phyloP scores from a whole-genome alignment of 2,797 vertebrate genomes.

The Chaetophractus vellerosus region DNA sequence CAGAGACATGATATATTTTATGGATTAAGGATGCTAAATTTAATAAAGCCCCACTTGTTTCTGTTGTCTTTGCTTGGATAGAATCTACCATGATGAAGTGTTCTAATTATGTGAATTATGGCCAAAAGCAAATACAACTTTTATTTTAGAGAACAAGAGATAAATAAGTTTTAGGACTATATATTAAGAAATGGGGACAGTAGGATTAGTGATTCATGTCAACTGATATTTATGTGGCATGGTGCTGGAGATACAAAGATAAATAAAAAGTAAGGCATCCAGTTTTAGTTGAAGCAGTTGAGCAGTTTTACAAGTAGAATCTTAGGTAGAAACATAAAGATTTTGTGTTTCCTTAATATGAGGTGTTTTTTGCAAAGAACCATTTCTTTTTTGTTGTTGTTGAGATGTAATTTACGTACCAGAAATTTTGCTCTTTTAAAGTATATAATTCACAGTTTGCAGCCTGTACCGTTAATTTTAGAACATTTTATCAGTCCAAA shows the following conservation, averaged over 20 bases:
- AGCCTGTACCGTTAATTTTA: constrained; percentile 28
- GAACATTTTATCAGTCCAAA: not conserved
- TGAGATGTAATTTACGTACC: constrained; percentile 4
- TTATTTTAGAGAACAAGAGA: not conserved
- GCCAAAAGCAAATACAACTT: constrained; percentile 51
- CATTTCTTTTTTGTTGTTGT: constrained; percentile 7
- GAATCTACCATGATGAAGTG: constrained; percentile 30
- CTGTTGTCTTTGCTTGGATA: constrained; percentile 50
- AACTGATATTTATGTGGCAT: not conserved
- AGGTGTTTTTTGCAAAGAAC: not conserved
- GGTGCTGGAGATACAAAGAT: constrained; percentile 24
- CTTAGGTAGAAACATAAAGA: not conserved
- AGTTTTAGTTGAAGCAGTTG: constrained; percentile 53
- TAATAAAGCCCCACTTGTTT: constrained; percentile 18
- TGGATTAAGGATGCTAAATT: constrained; percentile 45
- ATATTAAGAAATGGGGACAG: not conserved
- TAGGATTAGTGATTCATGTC: constrained; percentile 7
- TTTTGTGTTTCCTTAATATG: constrained; percentile 50
- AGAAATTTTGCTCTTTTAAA: not conserved
- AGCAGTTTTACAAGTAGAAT: constrained; percentile 48
- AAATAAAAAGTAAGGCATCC: constrained; percentile 15
- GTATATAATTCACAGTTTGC: not conserved
- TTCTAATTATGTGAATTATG: constrained; percentile 50
- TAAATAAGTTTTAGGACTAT: not conserved
- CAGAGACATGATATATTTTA: constrained; percentile 10